Percentiles rank a stretch among this genome's conserved stretches.
Evolutionary conservation across 2,113 vertebrate species (phyloP).

Genomic region (Corapipo altera): DNA sequence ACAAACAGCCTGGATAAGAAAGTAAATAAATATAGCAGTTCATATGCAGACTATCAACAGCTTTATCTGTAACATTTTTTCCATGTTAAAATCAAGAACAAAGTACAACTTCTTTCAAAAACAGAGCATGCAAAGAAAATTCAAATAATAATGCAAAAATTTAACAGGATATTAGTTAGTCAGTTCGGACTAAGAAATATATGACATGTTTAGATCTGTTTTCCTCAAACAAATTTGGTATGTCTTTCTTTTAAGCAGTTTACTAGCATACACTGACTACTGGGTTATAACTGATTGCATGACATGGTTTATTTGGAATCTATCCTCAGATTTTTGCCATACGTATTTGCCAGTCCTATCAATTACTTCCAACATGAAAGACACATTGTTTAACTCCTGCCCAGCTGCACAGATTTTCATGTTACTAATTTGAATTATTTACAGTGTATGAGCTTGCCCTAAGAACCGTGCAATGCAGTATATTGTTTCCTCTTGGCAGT

Average conservation of each 20-base stretch:
- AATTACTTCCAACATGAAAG: slow-evolving; percentile 58
- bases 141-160: not conserved
- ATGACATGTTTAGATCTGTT: not conserved
- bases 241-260: slow-evolving; percentile 7
- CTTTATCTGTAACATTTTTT: not conserved
- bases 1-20: not conserved
- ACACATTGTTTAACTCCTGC: slow-evolving; percentile 27
- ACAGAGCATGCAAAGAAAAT: not conserved
- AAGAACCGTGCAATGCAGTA: not conserved
- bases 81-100: too few relatives aligned
- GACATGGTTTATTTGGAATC: slow-evolving; percentile 34
- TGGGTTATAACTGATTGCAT: not conserved
- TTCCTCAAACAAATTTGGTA: not conserved
- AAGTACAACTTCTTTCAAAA: not conserved
- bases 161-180: not conserved
- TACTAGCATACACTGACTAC: not conserved
- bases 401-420: not conserved
- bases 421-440: slow-evolving; percentile 42
- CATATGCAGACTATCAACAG: not conserved
- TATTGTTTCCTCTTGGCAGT: slow-evolving; percentile 16
- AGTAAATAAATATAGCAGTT: not conserved
- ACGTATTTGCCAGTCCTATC: not conserved
- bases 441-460: not conserved
- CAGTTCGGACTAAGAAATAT: not conserved
- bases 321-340: slow-evolving; percentile 33